Evolutionary conservation across 2,113 vertebrate species (phyloP).

Genomic region (Trinectes maculatus): DNA sequence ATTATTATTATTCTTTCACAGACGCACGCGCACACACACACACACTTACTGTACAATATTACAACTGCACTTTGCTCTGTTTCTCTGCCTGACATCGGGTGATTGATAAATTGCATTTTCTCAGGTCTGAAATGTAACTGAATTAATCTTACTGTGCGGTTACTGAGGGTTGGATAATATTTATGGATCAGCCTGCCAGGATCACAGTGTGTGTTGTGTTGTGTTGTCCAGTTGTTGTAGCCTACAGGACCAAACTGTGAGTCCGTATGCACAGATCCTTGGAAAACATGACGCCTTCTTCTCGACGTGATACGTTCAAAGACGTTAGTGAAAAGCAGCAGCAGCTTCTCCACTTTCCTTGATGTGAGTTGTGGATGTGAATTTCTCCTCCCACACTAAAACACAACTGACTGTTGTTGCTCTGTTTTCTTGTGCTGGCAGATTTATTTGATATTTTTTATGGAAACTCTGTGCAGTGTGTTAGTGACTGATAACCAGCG

Average conservation of each 20-base stretch:
- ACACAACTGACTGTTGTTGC: neutral
- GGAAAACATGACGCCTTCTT: neutral
- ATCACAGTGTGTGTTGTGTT: slow-evolving; percentile 53
- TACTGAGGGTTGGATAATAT: slow-evolving; percentile 18
- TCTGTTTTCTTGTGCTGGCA: neutral
- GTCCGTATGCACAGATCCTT: too few species aligned
- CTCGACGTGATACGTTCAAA: neutral
- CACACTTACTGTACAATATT: too few species aligned
- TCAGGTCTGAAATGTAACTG: too few species aligned
- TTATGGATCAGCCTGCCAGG: slow-evolving; percentile 31
- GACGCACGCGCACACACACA: too few species aligned
- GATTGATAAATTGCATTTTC: too few species aligned
- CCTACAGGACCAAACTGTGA: too few species aligned
- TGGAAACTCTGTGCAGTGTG: too few species aligned
- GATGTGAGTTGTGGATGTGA: neutral
- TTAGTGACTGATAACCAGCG: too few species aligned
- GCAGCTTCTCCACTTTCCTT: neutral
- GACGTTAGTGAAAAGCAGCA: neutral
- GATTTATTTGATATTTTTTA: neutral
- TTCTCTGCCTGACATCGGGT: too few species aligned
- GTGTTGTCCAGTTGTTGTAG: neutral
- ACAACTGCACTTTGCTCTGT: too few species aligned
- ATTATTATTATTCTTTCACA: too few species aligned
- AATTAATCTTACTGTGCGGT: neutral
- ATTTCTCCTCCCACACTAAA: neutral